phyloP scores from a whole-genome alignment of 2,797 vertebrate species.

The Eulemur albifrons region DNA sequence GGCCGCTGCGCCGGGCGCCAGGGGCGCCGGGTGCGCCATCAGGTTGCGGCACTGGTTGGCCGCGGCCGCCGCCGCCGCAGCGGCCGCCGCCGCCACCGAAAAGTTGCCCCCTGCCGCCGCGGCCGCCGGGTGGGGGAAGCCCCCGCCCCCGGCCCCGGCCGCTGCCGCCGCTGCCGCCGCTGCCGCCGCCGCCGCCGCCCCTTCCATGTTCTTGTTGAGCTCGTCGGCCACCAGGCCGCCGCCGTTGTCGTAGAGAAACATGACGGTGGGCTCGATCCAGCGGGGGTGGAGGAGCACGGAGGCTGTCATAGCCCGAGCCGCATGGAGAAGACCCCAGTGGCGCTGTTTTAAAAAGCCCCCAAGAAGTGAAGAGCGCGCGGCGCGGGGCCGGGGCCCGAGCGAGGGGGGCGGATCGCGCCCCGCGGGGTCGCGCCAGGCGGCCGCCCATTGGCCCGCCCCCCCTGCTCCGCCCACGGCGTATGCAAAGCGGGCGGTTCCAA shows the following conservation, averaged over 20 bases:
- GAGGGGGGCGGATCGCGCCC: constrained; percentile 86
- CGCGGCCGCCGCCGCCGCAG: constrained; percentile 86
- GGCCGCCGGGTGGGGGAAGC: constrained; percentile 78
- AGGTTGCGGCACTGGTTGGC: constrained; percentile 97
- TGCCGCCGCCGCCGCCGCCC: constrained; percentile 83
- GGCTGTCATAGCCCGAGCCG: constrained; percentile 99
- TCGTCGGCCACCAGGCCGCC: constrained; percentile 91
- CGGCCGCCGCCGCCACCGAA: constrained; percentile 87
- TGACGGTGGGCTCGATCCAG: constrained; percentile 98
- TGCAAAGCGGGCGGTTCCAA: constrained; percentile 90
- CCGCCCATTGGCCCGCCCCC: constrained; percentile 91
- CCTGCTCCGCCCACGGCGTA: constrained; percentile 92
- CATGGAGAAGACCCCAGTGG: constrained; percentile 91
- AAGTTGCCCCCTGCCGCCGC: constrained; percentile 91
- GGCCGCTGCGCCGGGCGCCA: constrained; percentile 90
- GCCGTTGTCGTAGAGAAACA: constrained; percentile 98
- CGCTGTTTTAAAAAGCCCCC: constrained; percentile 93
- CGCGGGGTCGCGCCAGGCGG: constrained; percentile 86
- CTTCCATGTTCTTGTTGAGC: constrained; percentile 98
- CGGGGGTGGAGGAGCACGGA: constrained; percentile 98
- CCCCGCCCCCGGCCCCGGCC: constrained; percentile 86
- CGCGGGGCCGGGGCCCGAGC: constrained; percentile 78
- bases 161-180: constrained; percentile 86
- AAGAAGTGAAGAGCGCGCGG: constrained; percentile 92
- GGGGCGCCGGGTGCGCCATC: constrained; percentile 95